phyloP scores from a whole-genome alignment of 2,888 invertebrate species.

The Apamea monoglypha region DNA sequence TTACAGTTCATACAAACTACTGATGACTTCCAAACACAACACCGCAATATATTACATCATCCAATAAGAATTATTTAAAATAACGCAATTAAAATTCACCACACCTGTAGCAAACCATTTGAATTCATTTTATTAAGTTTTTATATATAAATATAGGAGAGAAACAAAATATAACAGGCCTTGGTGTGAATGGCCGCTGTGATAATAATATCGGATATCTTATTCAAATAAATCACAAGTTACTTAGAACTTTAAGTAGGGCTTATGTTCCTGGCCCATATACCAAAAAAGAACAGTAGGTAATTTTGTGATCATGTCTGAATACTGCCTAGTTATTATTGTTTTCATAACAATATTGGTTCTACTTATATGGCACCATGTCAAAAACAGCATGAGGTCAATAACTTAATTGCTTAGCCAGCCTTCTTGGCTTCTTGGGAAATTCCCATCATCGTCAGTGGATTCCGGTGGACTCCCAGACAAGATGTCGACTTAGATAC shows the following conservation, averaged over 20 bases:
- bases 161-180: slow-evolving; percentile 4
- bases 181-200: slow-evolving; percentile 44
- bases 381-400: neutral
- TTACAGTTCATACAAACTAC: slow-evolving; percentile 15
- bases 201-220: slow-evolving; percentile 19
- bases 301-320: neutral
- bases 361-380: neutral
- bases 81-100: slow-evolving; percentile 56
- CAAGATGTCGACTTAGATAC: neutral
- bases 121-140: slow-evolving; percentile 44
- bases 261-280: neutral
- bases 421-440: neutral
- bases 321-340: neutral
- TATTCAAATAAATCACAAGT: neutral
- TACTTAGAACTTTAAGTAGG: neutral
- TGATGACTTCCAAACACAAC: slow-evolving; percentile 21
- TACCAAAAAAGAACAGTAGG: neutral
- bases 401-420: neutral
- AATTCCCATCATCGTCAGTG: neutral
- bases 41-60: slow-evolving; percentile 51
- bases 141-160: neutral
- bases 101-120: slow-evolving; percentile 41
- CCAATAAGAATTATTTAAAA: slow-evolving; percentile 46
- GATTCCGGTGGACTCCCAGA: neutral
- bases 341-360: neutral